Evolutionary conservation across 1,140 invertebrate species (phyloP).

Genomic region (Nephila pilipes): DNA sequence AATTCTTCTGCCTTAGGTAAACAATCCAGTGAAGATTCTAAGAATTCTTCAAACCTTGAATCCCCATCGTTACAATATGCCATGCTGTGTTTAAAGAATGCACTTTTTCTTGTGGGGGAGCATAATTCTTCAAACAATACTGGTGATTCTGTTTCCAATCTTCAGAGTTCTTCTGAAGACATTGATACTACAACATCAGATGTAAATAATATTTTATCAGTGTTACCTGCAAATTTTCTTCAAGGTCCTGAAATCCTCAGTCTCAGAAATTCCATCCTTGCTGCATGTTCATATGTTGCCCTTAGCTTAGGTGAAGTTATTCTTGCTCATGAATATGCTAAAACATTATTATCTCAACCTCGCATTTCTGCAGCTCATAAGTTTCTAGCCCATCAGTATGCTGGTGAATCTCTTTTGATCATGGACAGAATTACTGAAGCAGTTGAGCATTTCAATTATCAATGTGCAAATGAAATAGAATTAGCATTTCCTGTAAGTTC

Average conservation of each 20-base stretch:
- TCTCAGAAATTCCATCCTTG: conserved; percentile 85
- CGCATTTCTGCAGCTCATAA: conserved; percentile 86
- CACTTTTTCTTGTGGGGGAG: conserved; percentile 85
- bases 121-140: conserved; percentile 24
- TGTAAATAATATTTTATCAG: conserved; percentile 42
- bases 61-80: conserved; percentile 94
- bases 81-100: conserved; percentile 92
- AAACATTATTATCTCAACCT: conserved; percentile 86
- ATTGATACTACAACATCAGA: not conserved
- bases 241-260: conserved; percentile 71
- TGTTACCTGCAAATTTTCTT: conserved; percentile 74
- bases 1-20: conserved; percentile 59
- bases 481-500: conserved; percentile 80
- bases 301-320: conserved; percentile 92
- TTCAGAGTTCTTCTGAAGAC: conserved; percentile 16
- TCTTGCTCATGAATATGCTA: conserved; percentile 89
- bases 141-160: not conserved
- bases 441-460: conserved; percentile 90
- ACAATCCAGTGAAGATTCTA: conserved; percentile 11
- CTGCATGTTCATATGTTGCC: conserved; percentile 90
- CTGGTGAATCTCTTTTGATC: conserved; percentile 92
- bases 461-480: conserved; percentile 86
- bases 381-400: conserved; percentile 91
- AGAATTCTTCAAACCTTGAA: conserved; percentile 82
- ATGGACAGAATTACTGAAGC: conserved; percentile 92